Evolutionary conservation across 2,797 vertebrate species (phyloP).

Genomic region (Pangasius krempfi): DNA sequence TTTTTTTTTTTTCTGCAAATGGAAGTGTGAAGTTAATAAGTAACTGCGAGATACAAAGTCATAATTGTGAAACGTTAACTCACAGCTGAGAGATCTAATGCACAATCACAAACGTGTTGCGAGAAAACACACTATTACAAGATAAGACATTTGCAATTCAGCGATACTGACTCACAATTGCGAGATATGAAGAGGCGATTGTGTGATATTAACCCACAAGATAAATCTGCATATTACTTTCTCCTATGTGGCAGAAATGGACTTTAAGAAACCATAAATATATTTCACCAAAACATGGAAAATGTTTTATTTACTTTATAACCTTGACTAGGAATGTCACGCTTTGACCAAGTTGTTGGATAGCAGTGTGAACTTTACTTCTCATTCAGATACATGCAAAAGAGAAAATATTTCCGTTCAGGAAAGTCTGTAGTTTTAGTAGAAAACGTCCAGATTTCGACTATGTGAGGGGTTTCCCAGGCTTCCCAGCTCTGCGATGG

Average conservation of each 20-base stretch:
- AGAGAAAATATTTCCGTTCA: background rate
- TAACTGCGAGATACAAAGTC: background rate
- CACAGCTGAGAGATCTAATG: background rate
- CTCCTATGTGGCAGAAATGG: background rate
- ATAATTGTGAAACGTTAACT: background rate
- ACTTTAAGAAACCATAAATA: background rate
- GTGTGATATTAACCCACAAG: too few species aligned
- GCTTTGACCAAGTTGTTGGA: background rate
- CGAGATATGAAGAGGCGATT: too few species aligned
- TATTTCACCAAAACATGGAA: too few species aligned
- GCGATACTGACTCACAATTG: too few species aligned
- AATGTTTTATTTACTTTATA: background rate
- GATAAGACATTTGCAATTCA: too few species aligned
- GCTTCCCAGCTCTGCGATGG: background rate
- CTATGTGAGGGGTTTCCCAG: background rate
- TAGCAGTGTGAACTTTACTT: background rate
- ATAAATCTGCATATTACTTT: background rate
- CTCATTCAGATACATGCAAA: background rate
- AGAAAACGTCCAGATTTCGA: background rate
- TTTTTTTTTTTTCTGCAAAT: too few species aligned
- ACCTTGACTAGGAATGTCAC: background rate
- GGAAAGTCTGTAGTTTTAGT: background rate
- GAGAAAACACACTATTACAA: background rate
- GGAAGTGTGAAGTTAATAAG: background rate
- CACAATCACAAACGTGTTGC: background rate